These are phyloP conservation scores for Cosmopolites sordidus DNA, from an alignment of 2,888 invertebrate genomes.

Conservation along the genomic window DNA sequence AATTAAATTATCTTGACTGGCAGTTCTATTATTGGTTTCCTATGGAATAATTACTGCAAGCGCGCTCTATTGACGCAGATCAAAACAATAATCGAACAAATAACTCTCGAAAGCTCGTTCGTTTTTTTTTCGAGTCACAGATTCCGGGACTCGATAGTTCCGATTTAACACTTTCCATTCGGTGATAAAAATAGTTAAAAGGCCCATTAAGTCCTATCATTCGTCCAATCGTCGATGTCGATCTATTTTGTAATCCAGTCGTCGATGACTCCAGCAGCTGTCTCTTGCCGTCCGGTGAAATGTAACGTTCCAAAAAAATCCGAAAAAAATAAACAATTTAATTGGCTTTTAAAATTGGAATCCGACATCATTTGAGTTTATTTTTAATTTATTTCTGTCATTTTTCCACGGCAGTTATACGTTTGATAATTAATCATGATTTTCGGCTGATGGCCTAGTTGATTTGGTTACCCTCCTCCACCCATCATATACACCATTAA, in stretches of 20 bases:
- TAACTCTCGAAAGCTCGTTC: no score
- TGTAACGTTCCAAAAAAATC: background rate
- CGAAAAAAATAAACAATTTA: background rate
- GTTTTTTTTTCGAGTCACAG: no score
- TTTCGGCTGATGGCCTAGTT: no score
- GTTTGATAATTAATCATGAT: background rate
- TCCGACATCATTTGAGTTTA: background rate
- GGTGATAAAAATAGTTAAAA: conserved; percentile 1
- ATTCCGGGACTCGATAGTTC: no score
- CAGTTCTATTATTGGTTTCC: no score
- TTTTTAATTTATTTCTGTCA: no score
- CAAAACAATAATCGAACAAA: no score
- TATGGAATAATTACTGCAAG: no score
- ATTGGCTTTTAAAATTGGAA: background rate
- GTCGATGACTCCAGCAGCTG: background rate
- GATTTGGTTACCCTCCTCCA: no score
- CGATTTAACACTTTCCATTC: background rate
- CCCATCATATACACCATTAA: no score
- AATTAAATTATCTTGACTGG: no score
- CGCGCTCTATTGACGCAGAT: no score
- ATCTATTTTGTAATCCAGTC: background rate
- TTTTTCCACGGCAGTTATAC: background rate
- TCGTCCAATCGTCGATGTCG: background rate
- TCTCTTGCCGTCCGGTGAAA: background rate
- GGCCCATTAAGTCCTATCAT: background rate